A percentile compares a stretch with the other conserved stretches of the same genome.
phyloP scores from a whole-genome alignment of 2,797 vertebrate genomes.

The Myiothlypis coronata region DNA sequence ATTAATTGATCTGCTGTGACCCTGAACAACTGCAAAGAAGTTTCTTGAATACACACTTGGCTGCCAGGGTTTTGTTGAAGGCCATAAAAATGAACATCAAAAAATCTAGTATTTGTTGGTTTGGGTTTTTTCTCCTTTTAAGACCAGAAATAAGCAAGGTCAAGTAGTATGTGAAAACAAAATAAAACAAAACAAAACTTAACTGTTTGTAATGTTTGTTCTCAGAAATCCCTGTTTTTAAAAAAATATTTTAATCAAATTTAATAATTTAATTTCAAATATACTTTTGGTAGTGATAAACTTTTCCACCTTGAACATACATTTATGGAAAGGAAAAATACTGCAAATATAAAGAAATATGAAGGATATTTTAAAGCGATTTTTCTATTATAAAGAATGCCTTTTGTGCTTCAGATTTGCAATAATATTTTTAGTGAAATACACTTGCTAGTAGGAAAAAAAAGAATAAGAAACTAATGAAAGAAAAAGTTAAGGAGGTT shows the following conservation, averaged over 20 bases:
- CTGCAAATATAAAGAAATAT: not conserved
- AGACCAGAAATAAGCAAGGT: not conserved
- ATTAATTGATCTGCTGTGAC: not conserved
- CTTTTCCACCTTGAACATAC: fast-evolving
- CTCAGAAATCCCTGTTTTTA: not conserved
- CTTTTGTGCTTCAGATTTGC: not conserved
- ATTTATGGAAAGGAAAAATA: not conserved
- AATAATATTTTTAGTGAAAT: not conserved
- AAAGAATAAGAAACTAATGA: fast-evolving
- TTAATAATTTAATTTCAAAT: not conserved
- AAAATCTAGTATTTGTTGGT: not conserved
- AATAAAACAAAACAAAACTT: not conserved
- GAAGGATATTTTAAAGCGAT: not conserved
- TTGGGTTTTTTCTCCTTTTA: not conserved
- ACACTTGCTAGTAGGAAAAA: not conserved
- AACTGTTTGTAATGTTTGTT: not conserved
- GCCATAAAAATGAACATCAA: not conserved
- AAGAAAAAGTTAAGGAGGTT: not conserved
- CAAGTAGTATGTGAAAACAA: not conserved
- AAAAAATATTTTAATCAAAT: not conserved
- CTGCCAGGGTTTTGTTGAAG: not conserved
- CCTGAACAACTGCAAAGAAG: not conserved
- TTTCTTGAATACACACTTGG: not conserved
- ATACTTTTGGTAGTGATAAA: not conserved
- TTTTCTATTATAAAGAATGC: not conserved